Evolutionary conservation across 2,113 vertebrate species (phyloP).

Genomic region (Cololabis saira): DNA sequence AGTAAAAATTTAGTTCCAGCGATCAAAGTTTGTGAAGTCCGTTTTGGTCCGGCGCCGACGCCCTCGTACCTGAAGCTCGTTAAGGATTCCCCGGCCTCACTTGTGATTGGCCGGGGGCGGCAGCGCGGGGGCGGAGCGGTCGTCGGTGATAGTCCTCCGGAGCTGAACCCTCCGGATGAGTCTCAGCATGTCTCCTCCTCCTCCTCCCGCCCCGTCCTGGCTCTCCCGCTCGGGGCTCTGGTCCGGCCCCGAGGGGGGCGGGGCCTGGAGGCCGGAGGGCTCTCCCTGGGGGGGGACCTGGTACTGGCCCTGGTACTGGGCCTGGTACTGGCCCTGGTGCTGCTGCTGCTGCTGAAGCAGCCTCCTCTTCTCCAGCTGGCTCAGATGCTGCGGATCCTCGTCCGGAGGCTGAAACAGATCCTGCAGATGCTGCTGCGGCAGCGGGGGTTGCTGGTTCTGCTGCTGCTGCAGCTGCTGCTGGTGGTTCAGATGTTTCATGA

Average conservation of each 20-base stretch:
- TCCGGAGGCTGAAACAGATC: conserved; percentile 1
- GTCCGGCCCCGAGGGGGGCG: conserved; percentile 10
- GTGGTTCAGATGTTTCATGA: background rate
- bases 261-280: conserved; percentile 6
- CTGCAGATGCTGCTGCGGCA: conserved; percentile 21
- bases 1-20: conserved; percentile 18
- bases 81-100: conserved; percentile 33
- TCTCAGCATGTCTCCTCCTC: conserved; percentile 68
- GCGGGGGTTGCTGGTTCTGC: conserved; percentile 46
- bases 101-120: conserved; percentile 69
- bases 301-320: conserved; percentile 80
- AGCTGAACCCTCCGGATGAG: conserved; percentile 80
- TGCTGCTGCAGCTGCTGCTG: conserved; percentile 8
- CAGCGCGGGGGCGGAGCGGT: conserved; percentile 83
- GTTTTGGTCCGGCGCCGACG: no score
- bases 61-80: background rate
- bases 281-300: conserved; percentile 56
- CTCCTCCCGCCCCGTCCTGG: background rate
- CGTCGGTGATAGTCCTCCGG: conserved; percentile 78
- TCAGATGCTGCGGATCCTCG: conserved; percentile 10
- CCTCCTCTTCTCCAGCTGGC: conserved; percentile 3
- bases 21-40: background rate
- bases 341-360: conserved; percentile 11
- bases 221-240: conserved; percentile 16
- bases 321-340: conserved; percentile 17